These are phyloP conservation scores for Drosophila seguyi DNA, from an alignment of 1,140 invertebrate species.

Conservation along the genomic window DNA sequence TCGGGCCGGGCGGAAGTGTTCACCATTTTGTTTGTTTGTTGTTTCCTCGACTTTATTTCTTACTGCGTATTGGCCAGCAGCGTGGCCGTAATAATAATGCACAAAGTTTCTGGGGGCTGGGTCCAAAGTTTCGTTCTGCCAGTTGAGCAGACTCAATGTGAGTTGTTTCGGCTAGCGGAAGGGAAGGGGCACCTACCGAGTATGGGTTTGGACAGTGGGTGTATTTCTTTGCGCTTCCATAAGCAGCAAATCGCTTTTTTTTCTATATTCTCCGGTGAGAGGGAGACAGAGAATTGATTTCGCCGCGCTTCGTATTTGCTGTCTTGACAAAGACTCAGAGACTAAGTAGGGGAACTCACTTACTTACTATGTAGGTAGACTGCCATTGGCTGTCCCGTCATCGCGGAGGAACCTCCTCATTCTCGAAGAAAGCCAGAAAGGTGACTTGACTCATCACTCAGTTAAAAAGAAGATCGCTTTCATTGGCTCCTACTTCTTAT, in stretches of 20 bases:
- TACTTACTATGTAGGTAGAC: neutral
- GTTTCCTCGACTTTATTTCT: slow-evolving; percentile 46
- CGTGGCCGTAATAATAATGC: slow-evolving; percentile 48
- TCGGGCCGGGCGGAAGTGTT: slow-evolving; percentile 41
- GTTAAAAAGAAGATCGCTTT: neutral
- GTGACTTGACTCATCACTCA: neutral
- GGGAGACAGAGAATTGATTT: slow-evolving; percentile 56
- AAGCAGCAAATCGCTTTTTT: slow-evolving; percentile 69
- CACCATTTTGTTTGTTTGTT: slow-evolving; percentile 67
- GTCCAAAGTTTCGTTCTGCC: slow-evolving; percentile 69
- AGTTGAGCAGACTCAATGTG: slow-evolving; percentile 54
- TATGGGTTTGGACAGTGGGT: slow-evolving; percentile 42
- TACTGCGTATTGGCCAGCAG: slow-evolving; percentile 65
- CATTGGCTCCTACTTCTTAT: neutral
- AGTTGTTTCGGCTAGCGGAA: slow-evolving; percentile 19
- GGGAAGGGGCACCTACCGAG: neutral
- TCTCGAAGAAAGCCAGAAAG: neutral
- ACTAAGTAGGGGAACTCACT: slow-evolving; percentile 39
- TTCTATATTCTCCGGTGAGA: slow-evolving; percentile 26
- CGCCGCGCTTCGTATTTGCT: slow-evolving; percentile 77
- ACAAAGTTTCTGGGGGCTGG: slow-evolving; percentile 52
- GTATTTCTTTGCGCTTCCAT: slow-evolving; percentile 82
- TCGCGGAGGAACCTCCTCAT: neutral
- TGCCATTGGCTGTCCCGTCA: slow-evolving; percentile 13
- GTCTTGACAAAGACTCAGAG: slow-evolving; percentile 23